A percentile compares a stretch with the other conserved stretches of the same genome.
phyloP scores from a whole-genome alignment of 1,140 invertebrate species.

The Drosophila lacteicornis region DNA sequence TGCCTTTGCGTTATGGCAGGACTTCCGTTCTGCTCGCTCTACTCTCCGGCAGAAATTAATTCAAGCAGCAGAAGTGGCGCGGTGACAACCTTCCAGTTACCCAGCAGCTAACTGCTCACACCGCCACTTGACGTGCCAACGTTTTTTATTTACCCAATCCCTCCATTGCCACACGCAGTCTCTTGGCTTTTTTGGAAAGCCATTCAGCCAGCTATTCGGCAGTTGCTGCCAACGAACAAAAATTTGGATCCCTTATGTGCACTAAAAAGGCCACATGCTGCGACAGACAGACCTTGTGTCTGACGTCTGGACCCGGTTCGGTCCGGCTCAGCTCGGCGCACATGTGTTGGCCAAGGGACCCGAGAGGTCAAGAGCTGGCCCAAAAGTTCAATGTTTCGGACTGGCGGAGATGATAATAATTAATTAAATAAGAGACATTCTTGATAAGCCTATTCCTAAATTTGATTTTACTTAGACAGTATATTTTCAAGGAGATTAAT shows the following conservation, averaged over 20 bases:
- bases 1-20: slow-evolving; percentile 73
- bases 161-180: slow-evolving; percentile 46
- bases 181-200: slow-evolving; percentile 20
- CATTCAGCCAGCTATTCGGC: slow-evolving; percentile 34
- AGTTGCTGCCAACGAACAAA: slow-evolving; percentile 16
- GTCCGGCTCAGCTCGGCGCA: neutral
- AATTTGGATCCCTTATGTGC: slow-evolving; percentile 35
- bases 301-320: slow-evolving; percentile 23
- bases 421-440: slow-evolving; percentile 24
- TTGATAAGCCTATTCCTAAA: neutral
- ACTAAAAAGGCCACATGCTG: slow-evolving; percentile 43
- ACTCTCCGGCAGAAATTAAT: slow-evolving; percentile 67
- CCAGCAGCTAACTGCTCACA: slow-evolving; percentile 52
- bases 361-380: slow-evolving; percentile 34
- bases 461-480: neutral
- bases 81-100: slow-evolving; percentile 60
- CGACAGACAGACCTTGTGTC: slow-evolving; percentile 38
- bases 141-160: slow-evolving; percentile 53
- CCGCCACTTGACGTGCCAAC: slow-evolving; percentile 44
- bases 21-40: slow-evolving; percentile 61
- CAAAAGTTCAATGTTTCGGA: slow-evolving; percentile 30
- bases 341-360: slow-evolving; percentile 11
- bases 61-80: slow-evolving; percentile 79
- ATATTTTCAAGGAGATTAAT: neutral
- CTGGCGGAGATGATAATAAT: slow-evolving; percentile 7